Conservation (phyloP, 2,888 invertebrate species). For the Amphiduros pacificus region DNA sequence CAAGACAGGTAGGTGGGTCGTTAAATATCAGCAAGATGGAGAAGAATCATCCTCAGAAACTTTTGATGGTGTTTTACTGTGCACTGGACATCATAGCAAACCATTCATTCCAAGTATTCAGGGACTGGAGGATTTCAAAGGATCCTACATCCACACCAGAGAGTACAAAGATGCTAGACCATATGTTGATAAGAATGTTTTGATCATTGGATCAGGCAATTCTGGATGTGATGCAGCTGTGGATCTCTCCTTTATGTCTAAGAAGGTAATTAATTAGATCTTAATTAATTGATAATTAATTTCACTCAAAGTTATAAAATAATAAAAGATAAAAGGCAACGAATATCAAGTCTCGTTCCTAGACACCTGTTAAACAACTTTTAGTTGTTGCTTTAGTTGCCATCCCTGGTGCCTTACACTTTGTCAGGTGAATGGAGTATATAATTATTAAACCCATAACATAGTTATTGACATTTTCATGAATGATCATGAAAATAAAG, state of each 20-base stretch:
- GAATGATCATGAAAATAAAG: too few species aligned
- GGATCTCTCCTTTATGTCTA: slow-evolving; percentile 55
- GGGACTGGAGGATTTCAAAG: slow-evolving; percentile 43
- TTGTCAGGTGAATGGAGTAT: too few species aligned
- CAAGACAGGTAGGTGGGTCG: slow-evolving; percentile 48
- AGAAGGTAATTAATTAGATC: too few species aligned
- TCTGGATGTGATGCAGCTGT: slow-evolving; percentile 61
- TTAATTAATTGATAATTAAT: too few species aligned
- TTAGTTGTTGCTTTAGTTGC: too few species aligned
- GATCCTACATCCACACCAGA: slow-evolving; percentile 45
- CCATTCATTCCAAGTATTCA: slow-evolving; percentile 37
- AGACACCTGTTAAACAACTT: too few species aligned
- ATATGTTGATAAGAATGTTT: slow-evolving; percentile 53
- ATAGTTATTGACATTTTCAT: too few species aligned
- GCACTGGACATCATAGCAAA: slow-evolving; percentile 45
- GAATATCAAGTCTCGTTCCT: too few species aligned
- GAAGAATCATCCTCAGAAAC: slow-evolving; percentile 30
- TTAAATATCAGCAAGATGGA: slow-evolving; percentile 40
- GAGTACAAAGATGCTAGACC: slow-evolving; percentile 42
- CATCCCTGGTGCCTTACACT: too few species aligned
- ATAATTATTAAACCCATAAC: too few species aligned
- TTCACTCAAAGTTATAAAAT: too few species aligned
- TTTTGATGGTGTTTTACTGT: slow-evolving; percentile 51
- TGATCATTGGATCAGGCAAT: slow-evolving; percentile 63
- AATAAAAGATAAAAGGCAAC: too few species aligned